Evolutionary conservation across 2,797 vertebrate genomes (phyloP).

Genomic region (Tapirus indicus): DNA sequence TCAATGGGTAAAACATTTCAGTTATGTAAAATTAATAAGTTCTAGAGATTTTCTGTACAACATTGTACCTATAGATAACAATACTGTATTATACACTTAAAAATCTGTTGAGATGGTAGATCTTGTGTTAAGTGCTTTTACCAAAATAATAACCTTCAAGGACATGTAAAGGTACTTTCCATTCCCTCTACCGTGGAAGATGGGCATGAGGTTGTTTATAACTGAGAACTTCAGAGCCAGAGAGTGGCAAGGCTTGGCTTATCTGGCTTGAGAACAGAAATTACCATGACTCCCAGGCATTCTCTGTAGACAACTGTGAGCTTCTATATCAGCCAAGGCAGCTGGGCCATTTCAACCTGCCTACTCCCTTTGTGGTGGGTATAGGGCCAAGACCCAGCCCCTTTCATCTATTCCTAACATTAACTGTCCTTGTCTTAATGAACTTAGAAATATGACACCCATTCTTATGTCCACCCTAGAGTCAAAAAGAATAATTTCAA

Average conservation of each 20-base stretch:
- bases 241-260: neutral
- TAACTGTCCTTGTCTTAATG: neutral
- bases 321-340: neutral
- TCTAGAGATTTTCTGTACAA: neutral
- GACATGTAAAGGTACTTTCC: neutral
- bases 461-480: neutral
- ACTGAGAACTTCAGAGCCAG: neutral
- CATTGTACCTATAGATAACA: neutral
- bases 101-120: neutral
- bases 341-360: neutral
- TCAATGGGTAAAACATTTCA: neutral
- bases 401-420: neutral
- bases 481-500: neutral
- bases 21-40: neutral
- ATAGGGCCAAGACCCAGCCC: neutral
- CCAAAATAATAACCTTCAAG: neutral
- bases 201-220: neutral
- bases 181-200: neutral
- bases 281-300: neutral
- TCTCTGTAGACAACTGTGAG: neutral
- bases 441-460: neutral
- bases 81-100: neutral
- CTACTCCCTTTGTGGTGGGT: neutral
- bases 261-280: neutral
- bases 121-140: neutral